Conservation (phyloP, 1,140 invertebrate species). For the Orchestia grillus region DNA sequence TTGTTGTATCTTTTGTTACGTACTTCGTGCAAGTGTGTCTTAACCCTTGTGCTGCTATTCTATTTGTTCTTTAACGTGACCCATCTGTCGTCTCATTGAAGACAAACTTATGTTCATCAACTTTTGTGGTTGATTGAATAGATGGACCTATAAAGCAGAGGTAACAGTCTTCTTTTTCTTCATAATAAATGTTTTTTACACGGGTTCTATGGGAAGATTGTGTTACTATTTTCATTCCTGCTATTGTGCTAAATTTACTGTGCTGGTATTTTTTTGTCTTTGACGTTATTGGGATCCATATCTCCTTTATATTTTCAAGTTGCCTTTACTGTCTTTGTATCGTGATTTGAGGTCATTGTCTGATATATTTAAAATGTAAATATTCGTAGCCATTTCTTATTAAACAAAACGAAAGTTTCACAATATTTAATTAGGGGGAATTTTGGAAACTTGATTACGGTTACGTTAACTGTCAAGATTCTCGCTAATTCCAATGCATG, state of each 20-base stretch:
- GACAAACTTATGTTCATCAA: not conserved
- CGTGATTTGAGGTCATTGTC: not conserved
- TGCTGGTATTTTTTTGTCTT: not conserved
- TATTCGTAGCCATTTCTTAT: not conserved
- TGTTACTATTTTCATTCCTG: not conserved
- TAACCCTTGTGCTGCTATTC: not conserved
- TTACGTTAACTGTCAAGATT: not conserved
- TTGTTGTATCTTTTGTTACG: constrained; percentile 27
- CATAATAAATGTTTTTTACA: not conserved
- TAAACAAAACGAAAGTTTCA: not conserved
- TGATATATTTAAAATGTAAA: not conserved
- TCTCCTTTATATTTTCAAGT: not conserved
- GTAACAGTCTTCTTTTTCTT: not conserved
- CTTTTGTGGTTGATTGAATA: not conserved
- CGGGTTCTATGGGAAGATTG: not conserved
- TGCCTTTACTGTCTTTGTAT: not conserved
- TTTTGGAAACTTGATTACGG: not conserved
- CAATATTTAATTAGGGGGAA: not conserved
- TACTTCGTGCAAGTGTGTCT: not conserved
- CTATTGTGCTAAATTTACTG: not conserved
- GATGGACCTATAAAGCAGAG: not conserved
- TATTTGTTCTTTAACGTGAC: not conserved
- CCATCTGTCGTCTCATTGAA: not conserved
- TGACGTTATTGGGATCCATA: not conserved
- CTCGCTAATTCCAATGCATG: not conserved